phyloP scores from a whole-genome alignment of 2,797 vertebrate genomes.

The Macropodus opercularis region DNA sequence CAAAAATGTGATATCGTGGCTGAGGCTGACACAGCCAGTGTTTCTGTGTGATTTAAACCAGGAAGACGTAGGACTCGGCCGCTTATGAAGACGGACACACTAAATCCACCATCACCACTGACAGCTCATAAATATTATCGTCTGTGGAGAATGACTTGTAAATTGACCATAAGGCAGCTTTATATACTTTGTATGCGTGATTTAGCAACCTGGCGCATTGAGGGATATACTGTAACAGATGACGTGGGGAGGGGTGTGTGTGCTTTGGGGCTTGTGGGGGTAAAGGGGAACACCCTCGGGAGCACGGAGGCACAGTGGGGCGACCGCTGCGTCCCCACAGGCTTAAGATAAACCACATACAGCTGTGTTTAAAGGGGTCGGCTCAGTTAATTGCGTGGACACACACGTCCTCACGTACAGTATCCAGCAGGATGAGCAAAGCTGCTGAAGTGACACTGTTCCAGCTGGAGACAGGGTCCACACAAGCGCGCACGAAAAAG shows the following conservation, averaged over 20 bases:
- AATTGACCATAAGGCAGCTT: conserved; percentile 69
- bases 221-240: conserved; percentile 70
- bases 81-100: conserved; percentile 75
- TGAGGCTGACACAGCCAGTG: conserved; percentile 45
- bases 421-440: conserved; percentile 50
- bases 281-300: conserved; percentile 58
- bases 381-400: conserved; percentile 62
- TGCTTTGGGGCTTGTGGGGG: conserved; percentile 13
- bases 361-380: conserved; percentile 75
- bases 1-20: conserved; percentile 59
- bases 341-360: conserved; percentile 67
- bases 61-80: conserved; percentile 42
- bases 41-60: conserved; percentile 60
- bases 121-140: conserved; percentile 77
- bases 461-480: conserved; percentile 71
- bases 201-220: conserved; percentile 51
- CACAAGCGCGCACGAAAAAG: conserved; percentile 63
- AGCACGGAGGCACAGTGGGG: conserved; percentile 53
- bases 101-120: conserved; percentile 65
- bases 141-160: conserved; percentile 64
- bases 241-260: conserved; percentile 41
- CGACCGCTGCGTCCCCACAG: conserved; percentile 62
- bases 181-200: conserved; percentile 56
- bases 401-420: conserved; percentile 17
- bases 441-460: conserved; percentile 62